Evolutionary conservation across 2,888 invertebrate genomes (phyloP).

Genomic region (Pasiphila rectangulata): DNA sequence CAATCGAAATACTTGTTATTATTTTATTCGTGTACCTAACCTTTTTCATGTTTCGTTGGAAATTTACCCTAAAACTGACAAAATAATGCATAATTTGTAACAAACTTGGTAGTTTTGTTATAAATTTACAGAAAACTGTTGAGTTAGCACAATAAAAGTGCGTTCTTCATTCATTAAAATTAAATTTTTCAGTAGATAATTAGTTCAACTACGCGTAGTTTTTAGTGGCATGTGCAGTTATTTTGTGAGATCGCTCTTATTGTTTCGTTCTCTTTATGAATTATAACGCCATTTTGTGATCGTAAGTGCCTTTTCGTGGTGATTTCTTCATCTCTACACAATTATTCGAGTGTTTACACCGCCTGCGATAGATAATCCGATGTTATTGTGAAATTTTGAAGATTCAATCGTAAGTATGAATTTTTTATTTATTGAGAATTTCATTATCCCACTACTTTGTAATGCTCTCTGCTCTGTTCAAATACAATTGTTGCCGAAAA

Average conservation of each 20-base stretch:
- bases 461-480: neutral
- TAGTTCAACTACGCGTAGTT: constrained; percentile 59
- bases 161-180: constrained; percentile 62
- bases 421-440: constrained; percentile 8
- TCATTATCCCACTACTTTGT: neutral
- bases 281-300: constrained; percentile 68
- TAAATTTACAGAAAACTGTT: constrained; percentile 34
- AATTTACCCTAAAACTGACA: constrained; percentile 56
- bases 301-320: constrained; percentile 37
- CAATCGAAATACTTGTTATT: constrained; percentile 64
- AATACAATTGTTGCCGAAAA: neutral
- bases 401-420: constrained; percentile 21
- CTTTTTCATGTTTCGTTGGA: constrained; percentile 66
- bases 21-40: constrained; percentile 64
- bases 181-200: constrained; percentile 49
- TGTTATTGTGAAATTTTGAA: constrained; percentile 29
- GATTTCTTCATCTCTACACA: constrained; percentile 19
- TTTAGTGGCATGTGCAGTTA: constrained; percentile 72
- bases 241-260: constrained; percentile 65
- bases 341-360: constrained; percentile 10
- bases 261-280: constrained; percentile 62
- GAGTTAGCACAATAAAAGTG: constrained; percentile 50
- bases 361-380: constrained; percentile 9
- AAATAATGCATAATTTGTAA: constrained; percentile 42
- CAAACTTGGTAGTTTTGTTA: constrained; percentile 42